Evolutionary conservation across 2,797 vertebrate species (phyloP).

Genomic region (Peromyscus melanophrys): DNA sequence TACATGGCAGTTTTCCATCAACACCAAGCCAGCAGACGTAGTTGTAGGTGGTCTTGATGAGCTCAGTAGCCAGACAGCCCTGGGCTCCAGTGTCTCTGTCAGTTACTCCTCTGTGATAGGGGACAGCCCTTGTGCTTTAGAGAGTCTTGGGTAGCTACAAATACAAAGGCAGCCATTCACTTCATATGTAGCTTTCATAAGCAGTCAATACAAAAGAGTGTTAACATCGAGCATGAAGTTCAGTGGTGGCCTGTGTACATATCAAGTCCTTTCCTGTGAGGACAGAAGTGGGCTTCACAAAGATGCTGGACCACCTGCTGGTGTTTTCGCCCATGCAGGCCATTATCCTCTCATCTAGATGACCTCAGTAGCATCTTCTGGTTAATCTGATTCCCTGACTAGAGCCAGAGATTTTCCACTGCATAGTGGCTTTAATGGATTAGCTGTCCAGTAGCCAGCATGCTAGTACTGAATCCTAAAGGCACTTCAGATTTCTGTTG

Average conservation of each 20-base stretch:
- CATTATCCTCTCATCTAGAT: not conserved
- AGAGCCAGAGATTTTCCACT: not conserved
- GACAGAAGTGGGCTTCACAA: not conserved
- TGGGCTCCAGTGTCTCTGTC: not conserved
- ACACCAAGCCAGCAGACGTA: not conserved
- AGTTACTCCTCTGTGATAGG: not conserved
- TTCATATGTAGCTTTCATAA: not conserved
- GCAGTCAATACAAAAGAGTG: not conserved
- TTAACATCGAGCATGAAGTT: not conserved
- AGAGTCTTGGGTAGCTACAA: not conserved
- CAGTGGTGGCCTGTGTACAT: too few relatives aligned
- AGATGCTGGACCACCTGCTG: not conserved
- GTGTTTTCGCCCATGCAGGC: too few relatives aligned
- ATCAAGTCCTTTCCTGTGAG: not conserved
- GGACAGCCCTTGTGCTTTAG: not conserved
- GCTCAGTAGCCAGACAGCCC: not conserved
- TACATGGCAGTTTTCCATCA: not conserved
- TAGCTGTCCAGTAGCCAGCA: not conserved
- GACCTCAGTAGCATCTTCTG: not conserved
- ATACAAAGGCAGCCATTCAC: fast-evolving
- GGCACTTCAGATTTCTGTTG: not conserved
- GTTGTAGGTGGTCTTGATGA: not conserved
- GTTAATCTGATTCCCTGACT: not conserved
- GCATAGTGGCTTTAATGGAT: not conserved
- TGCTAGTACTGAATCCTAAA: not conserved